Conservation (phyloP, 92 coral and sea anemone species). For the Parazoanthus atlanticus region DNA sequence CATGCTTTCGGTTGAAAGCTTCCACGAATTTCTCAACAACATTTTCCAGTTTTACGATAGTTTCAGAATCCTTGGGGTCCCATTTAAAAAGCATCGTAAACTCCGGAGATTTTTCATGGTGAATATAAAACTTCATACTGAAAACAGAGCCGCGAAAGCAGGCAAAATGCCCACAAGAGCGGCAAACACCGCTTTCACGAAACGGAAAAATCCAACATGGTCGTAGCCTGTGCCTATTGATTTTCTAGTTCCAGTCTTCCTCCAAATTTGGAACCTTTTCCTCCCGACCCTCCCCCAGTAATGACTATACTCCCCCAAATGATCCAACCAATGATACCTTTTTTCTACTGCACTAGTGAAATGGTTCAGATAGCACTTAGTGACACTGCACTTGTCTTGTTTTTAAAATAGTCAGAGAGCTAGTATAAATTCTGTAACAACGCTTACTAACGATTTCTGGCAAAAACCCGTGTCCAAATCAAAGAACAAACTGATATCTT, state of each 20-base stretch:
- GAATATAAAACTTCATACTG: constrained; percentile 59
- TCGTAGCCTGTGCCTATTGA: not conserved
- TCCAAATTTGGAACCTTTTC: not conserved
- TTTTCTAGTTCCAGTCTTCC: not conserved
- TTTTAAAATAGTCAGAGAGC: too few relatives aligned
- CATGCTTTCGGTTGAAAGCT: constrained; percentile 41
- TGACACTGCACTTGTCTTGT: too few relatives aligned
- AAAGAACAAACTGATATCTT: too few relatives aligned
- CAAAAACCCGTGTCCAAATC: too few relatives aligned
- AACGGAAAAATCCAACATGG: not conserved
- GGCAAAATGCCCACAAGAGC: not conserved
- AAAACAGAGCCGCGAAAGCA: not conserved
- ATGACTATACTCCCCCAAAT: too few relatives aligned
- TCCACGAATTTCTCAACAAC: constrained; percentile 37
- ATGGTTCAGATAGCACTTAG: too few relatives aligned
- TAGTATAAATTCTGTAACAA: too few relatives aligned
- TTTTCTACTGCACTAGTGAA: too few relatives aligned
- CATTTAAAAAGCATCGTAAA: constrained; percentile 56
- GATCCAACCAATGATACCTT: too few relatives aligned
- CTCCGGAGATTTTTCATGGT: constrained; percentile 55
- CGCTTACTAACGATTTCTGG: too few relatives aligned
- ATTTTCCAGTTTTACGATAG: constrained; percentile 37
- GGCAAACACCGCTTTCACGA: not conserved
- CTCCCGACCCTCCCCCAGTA: too few relatives aligned
- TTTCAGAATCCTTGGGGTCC: constrained; percentile 23